These are phyloP conservation scores for Coelinius sp. DNA, from an alignment of 2,888 invertebrate genomes.

Conservation along the genomic window DNA sequence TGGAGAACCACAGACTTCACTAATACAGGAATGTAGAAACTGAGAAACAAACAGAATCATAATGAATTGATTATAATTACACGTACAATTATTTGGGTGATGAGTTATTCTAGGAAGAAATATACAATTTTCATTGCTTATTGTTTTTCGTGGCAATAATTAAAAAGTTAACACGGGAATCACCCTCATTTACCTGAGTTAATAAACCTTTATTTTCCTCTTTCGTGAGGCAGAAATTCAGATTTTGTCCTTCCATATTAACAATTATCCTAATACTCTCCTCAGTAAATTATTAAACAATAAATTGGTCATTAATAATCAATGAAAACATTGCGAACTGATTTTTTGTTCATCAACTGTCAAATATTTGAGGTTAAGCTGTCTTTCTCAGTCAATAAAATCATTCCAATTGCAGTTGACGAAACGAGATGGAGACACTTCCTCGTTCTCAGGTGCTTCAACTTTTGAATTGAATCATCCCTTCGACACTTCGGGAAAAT, in stretches of 20 bases:
- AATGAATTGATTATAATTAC: too few species aligned
- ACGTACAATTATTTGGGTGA: too few species aligned
- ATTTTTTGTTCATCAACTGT: background rate
- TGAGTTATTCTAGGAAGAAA: too few species aligned
- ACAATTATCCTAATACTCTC: background rate
- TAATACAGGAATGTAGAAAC: slow-evolving; percentile 63
- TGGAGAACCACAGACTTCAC: slow-evolving; percentile 63
- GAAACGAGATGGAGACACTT: too few species aligned
- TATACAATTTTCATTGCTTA: too few species aligned
- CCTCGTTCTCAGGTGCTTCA: too few species aligned
- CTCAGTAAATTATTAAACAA: background rate
- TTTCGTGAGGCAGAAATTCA: slow-evolving; percentile 50
- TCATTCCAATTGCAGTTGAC: too few species aligned
- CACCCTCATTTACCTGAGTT: slow-evolving; percentile 42
- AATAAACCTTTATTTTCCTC: slow-evolving; percentile 53
- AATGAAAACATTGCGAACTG: background rate
- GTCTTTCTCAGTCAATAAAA: background rate
- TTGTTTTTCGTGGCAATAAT: too few species aligned
- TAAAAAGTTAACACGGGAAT: background rate
- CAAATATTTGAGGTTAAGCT: background rate
- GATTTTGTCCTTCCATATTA: slow-evolving; percentile 34
- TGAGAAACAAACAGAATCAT: slow-evolving; percentile 43
- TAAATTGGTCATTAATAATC: background rate
- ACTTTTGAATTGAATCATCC: too few species aligned
- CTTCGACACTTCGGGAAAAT: too few species aligned